A percentile compares a stretch with the other conserved stretches of the same genome.
Conservation (phyloP, 2,113 vertebrate genomes). For the Aptenodytes forsteri region DNA sequence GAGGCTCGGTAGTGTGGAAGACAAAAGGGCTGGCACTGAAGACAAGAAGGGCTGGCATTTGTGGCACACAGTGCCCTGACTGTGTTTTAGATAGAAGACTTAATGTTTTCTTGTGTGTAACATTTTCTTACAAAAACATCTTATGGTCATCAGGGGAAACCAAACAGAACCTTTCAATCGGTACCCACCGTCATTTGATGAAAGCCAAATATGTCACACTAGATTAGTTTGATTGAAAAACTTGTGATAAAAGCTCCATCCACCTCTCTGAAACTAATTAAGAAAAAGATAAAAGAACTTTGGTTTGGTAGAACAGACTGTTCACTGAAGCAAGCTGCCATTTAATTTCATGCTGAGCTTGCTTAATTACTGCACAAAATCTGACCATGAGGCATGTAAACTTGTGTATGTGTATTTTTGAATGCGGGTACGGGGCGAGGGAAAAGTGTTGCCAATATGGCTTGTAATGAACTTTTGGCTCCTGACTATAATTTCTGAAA, state of each 20-base stretch:
- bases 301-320: slow-evolving; percentile 67
- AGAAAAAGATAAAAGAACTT: slow-evolving; percentile 75
- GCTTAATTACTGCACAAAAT: slow-evolving; percentile 78
- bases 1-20: background rate
- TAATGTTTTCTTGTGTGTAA: slow-evolving; percentile 53
- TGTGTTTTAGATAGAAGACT: slow-evolving; percentile 9
- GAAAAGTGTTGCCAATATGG: slow-evolving; percentile 34
- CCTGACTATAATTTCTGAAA: slow-evolving; percentile 17
- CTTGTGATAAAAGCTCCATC: slow-evolving; percentile 71
- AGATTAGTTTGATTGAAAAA: slow-evolving; percentile 75
- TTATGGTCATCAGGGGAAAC: slow-evolving; percentile 66
- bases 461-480: slow-evolving; percentile 63
- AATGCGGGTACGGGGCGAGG: background rate
- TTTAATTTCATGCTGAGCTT: slow-evolving; percentile 80
- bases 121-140: slow-evolving; percentile 60
- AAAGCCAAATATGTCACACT: slow-evolving; percentile 73
- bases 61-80: background rate
- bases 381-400: slow-evolving; percentile 64
- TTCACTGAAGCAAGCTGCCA: slow-evolving; percentile 73
- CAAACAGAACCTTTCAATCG: slow-evolving; percentile 61
- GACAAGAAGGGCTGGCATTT: background rate
- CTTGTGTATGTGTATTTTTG: slow-evolving; percentile 29
- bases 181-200: slow-evolving; percentile 59
- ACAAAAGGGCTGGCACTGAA: slow-evolving; percentile 2
- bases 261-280: slow-evolving; percentile 77